phyloP scores from a whole-genome alignment of 2,888 invertebrate genomes.

The Latheticus oryzae region DNA sequence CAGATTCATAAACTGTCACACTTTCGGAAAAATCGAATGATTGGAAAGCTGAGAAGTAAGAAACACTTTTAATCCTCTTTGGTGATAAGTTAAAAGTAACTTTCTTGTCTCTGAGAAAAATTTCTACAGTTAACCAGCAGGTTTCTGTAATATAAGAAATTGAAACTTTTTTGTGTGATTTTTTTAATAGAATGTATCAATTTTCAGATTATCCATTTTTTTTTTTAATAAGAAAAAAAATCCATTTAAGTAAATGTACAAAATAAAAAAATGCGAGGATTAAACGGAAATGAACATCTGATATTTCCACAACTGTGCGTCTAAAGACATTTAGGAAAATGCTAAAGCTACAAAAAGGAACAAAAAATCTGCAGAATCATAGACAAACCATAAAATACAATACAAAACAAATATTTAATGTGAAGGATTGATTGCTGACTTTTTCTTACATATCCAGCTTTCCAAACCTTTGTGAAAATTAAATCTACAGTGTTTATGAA shows the following conservation, averaged over 20 bases:
- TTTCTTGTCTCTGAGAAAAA: neutral
- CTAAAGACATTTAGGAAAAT: too few relatives aligned
- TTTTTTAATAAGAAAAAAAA: neutral
- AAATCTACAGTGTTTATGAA: too few relatives aligned
- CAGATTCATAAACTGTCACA: constrained; percentile 15
- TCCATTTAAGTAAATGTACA: constrained; percentile 5
- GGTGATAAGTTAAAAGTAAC: constrained; percentile 19
- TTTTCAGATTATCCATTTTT: neutral
- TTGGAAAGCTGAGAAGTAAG: constrained; percentile 16
- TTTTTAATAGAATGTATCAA: neutral
- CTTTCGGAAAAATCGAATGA: constrained; percentile 14
- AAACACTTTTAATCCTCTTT: constrained; percentile 25
- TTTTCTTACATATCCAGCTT: too few relatives aligned
- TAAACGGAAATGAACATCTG: constrained; percentile 23
- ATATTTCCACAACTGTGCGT: constrained; percentile 9
- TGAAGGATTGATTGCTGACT: too few relatives aligned
- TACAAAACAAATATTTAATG: too few relatives aligned
- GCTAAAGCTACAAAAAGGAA: too few relatives aligned
- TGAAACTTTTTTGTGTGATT: neutral
- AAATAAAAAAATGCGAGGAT: constrained; percentile 1
- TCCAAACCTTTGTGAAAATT: too few relatives aligned
- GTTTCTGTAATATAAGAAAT: neutral
- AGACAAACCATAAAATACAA: too few relatives aligned
- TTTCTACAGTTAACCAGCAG: neutral
- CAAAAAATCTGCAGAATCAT: too few relatives aligned